Base-by-base conservation (phyloP, 2,888 invertebrate genomes). In the Drosophila aldrichi region DNA sequence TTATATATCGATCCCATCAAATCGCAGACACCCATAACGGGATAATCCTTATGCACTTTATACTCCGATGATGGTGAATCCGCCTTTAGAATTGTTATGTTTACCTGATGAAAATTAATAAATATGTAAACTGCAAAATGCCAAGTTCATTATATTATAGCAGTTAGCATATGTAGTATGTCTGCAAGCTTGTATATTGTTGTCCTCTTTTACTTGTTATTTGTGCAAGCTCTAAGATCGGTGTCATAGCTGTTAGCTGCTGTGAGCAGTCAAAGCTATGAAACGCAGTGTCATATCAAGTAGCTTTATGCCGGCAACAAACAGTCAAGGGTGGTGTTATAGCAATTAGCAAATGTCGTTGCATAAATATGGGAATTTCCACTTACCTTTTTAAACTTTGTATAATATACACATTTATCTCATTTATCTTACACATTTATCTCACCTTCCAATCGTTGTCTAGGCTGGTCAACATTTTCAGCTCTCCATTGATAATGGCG, bases 401-500 rank as follows among this genome's bases (percentile, higher is more conserved):
- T 22, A 14, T 14, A 44, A 7, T 22, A n/a, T n/a, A n/a, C n/a
- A 4, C 8, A 22, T 1, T 14, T 10, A n/a, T n/a, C 25, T 29
- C 9, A 29, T 29, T 29, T 6, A 25, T 29, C 1, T 29, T 29
- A 29, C 29, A 29, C 29, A 29, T 29, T 4, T 18, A 32, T 8
- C 70, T 73, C 69, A 91, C 91, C 79, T 72, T 81, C 82, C 91
- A 92, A 1, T 91, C 79, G 25, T 92, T 78, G 68, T 91, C 82
- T 7, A 92, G 61, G 3, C 74, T 62, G 0, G 79, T 62, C 2
- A 63, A 43, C 5, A 82, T 81, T 5, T 89, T 77, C 1, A 92
- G 20, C 1, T 79, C 56, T 1, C 91, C 92, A 66, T 75, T 88
- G 9, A 91, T 20, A 9, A n/a, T 48, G 29, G 29, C 48, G 29